Percentiles rank a stretch among this genome's conserved stretches.
Conservation (phyloP, 2,888 invertebrate species). For the Nymphalis polychloros region DNA sequence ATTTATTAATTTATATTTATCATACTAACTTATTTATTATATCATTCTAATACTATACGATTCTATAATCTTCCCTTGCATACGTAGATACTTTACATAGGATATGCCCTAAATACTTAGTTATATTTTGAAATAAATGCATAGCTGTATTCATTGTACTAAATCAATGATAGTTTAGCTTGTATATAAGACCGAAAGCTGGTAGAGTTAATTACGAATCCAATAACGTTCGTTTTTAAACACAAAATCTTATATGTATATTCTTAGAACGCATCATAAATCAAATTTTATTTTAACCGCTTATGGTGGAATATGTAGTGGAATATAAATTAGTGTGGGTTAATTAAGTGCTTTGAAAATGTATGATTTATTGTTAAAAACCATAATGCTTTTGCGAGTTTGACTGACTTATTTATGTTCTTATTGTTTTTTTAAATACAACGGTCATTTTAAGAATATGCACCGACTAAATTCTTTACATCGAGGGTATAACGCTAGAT, state of each 20-base stretch:
- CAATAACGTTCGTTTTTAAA: conserved; percentile 6
- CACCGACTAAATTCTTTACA: conserved; percentile 10
- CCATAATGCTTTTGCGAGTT: conserved; percentile 32
- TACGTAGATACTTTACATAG: too few relatives aligned
- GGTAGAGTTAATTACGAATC: conserved; percentile 1
- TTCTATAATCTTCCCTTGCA: too few relatives aligned
- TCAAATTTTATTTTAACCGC: conserved; percentile 58
- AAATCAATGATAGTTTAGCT: too few relatives aligned
- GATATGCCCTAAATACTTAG: too few relatives aligned
- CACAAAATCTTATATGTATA: conserved; percentile 32
- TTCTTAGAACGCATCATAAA: conserved; percentile 63
- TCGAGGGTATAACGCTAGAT: conserved; percentile 9
- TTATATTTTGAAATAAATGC: too few relatives aligned
- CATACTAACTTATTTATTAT: too few relatives aligned
- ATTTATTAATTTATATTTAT: too few relatives aligned
- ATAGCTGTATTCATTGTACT: too few relatives aligned
- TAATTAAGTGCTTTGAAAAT: conserved; percentile 65
- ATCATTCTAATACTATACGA: too few relatives aligned
- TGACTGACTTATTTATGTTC: conserved; percentile 39
- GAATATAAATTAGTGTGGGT: conserved; percentile 57
- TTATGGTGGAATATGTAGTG: conserved; percentile 55
- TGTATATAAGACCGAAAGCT: not conserved
- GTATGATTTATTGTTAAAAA: conserved; percentile 61
- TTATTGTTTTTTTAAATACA: conserved; percentile 37
- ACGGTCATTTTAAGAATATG: conserved; percentile 23